These are phyloP conservation scores for Tetramorium alpestre DNA, from an alignment of 1,140 invertebrate species.

Conservation along the genomic window DNA sequence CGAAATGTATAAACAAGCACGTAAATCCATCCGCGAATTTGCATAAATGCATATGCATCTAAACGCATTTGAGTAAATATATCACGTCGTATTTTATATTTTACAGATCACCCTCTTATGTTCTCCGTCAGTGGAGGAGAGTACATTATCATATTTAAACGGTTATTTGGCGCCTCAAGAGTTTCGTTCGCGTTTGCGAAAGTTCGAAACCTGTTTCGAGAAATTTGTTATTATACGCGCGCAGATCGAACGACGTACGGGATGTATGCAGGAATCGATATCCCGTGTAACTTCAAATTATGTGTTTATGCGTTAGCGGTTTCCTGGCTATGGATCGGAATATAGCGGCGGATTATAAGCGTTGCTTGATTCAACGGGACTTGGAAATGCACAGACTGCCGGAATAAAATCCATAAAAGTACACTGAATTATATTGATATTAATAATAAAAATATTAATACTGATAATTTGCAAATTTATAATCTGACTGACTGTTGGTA, in stretches of 20 bases:
- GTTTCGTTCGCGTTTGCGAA: background rate
- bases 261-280: constrained; percentile 7
- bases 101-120: constrained; percentile 28
- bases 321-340: background rate
- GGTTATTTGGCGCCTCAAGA: constrained; percentile 3
- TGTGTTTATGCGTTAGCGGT: constrained; percentile 15
- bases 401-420: background rate
- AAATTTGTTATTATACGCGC: constrained; percentile 29
- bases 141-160: constrained; percentile 43
- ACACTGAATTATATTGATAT: background rate
- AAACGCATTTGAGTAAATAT: constrained; percentile 25
- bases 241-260: background rate
- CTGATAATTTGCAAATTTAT: background rate
- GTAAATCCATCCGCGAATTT: constrained; percentile 36
- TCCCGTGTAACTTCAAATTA: constrained; percentile 25
- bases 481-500: background rate
- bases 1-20: constrained; percentile 33
- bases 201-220: constrained; percentile 32
- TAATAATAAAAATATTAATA: background rate
- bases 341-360: background rate
- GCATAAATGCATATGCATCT: constrained; percentile 31
- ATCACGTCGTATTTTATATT: constrained; percentile 36
- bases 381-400: background rate
- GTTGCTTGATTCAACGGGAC: constrained; percentile 6
- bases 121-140: background rate